Evolutionary conservation across 2,797 vertebrate species (phyloP), one percentile per base, ranked within the genome.

Genomic region (Characodon lateralis): DNA sequence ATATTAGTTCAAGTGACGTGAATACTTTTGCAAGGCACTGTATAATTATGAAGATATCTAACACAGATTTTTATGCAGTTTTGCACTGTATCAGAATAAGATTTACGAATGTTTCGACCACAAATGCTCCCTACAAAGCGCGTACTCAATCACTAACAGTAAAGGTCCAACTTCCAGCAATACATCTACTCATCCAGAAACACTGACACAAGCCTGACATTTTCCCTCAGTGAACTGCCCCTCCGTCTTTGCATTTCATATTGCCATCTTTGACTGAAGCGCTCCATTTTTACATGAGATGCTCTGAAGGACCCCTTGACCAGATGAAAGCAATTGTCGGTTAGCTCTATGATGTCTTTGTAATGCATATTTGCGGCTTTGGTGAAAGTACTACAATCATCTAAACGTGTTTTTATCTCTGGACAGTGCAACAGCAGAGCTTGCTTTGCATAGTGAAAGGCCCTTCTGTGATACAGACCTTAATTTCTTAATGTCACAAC

Each of bases 341-440:
- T 85, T 83, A 74, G 79, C 68, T 63, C 88, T 93, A 93, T 95
- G 90, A 94, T 91, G 91, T 94, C 88, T 93, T 92, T 91, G 86
- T 91, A 77, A 89, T 90, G 90, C 88, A 89, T 87, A 91, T 91
- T 92, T 89, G 84, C 87, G 86, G 80, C 88, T 90, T 85, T 81
- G 78, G 75, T 71, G 73, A 82, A 89, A 88, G 87, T 77, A 69
- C 92, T 75, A 75, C 74, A 71, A 90, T 92, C 89, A 88, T 88
- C 80, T 73, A 72, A 89, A 85, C 76, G 77, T 87, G 83, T 90
- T 92, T 90, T 91, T 81, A 88, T 92, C 78, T 88, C 50, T 75
- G 81, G 83, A 80, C 86, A 83, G 85, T 59, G 79, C 76, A 66
- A 78, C 76, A 68, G 81, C 78, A 51, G 68, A 43, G 83, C 85